A percentile compares a stretch with the other conserved stretches of the same genome.
Evolutionary conservation across 2,113 vertebrate genomes (phyloP).

Genomic region (Spheniscus mendiculus): DNA sequence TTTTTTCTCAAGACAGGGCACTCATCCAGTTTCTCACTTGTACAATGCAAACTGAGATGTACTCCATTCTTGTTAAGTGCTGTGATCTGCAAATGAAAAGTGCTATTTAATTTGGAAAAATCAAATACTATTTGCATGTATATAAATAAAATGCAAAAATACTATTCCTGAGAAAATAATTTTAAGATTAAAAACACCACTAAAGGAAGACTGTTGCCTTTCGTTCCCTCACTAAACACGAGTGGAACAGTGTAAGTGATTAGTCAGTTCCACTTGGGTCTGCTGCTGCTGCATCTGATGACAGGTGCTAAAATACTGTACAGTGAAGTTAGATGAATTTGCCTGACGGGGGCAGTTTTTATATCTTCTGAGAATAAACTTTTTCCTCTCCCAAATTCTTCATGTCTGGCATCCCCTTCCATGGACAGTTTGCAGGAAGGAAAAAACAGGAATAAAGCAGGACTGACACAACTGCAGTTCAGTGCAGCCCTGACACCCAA

Average conservation of each 20-base stretch:
- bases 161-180: not conserved
- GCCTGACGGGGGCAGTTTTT: not conserved
- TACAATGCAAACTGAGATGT: not conserved
- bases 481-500: not conserved
- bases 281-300: not conserved
- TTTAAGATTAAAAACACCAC: not conserved
- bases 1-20: not conserved
- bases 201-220: not conserved
- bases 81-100: not conserved
- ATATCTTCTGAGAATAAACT: not conserved
- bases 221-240: not conserved
- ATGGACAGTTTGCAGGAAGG: not conserved
- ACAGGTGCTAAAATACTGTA: not conserved
- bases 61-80: not conserved
- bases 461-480: not conserved
- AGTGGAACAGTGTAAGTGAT: not conserved
- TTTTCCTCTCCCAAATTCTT: not conserved
- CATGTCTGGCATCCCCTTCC: not conserved
- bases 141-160: not conserved
- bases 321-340: not conserved
- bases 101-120: not conserved
- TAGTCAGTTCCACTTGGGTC: not conserved
- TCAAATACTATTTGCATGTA: not conserved
- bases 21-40: not conserved
- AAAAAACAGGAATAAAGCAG: not conserved